These are phyloP conservation scores for Nymphalis polychloros DNA, from an alignment of 2,888 invertebrate genomes.

Conservation along the genomic window DNA sequence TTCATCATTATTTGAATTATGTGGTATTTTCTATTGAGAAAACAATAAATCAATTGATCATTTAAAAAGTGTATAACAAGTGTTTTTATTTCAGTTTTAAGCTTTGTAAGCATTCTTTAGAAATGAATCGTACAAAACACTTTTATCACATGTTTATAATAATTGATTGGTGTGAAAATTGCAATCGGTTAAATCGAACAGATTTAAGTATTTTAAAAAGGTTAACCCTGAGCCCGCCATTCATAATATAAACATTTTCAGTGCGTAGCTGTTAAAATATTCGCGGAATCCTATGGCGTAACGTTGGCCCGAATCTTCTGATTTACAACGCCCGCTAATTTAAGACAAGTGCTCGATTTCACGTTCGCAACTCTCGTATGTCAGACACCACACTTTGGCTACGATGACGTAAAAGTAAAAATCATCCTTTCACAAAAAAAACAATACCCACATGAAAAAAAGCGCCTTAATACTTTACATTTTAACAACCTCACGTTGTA, in stretches of 20 bases:
- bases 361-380: slow-evolving; percentile 40
- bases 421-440: not conserved
- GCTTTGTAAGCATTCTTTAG: not conserved
- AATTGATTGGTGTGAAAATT: slow-evolving; percentile 12
- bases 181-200: slow-evolving; percentile 16
- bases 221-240: slow-evolving; percentile 35
- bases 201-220: slow-evolving; percentile 21
- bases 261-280: slow-evolving; percentile 58
- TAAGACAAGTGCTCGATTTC: slow-evolving; percentile 63
- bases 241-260: slow-evolving; percentile 39
- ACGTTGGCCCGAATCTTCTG: slow-evolving; percentile 65
- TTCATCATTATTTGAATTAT: too few relatives aligned
- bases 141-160: slow-evolving; percentile 5
- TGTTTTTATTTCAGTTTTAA: not conserved
- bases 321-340: slow-evolving; percentile 68
- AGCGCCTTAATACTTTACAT: too few relatives aligned
- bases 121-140: not conserved
- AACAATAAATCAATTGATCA: too few relatives aligned
- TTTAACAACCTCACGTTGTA: too few relatives aligned
- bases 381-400: slow-evolving; percentile 3
- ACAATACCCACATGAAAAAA: too few relatives aligned
- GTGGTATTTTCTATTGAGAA: too few relatives aligned
- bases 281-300: slow-evolving; percentile 59
- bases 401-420: not conserved
- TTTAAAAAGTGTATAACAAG: too few relatives aligned